A percentile compares a stretch with the other conserved stretches of the same genome.
Conservation (phyloP, 2,888 invertebrate species). For the Calameuta pallipes region DNA sequence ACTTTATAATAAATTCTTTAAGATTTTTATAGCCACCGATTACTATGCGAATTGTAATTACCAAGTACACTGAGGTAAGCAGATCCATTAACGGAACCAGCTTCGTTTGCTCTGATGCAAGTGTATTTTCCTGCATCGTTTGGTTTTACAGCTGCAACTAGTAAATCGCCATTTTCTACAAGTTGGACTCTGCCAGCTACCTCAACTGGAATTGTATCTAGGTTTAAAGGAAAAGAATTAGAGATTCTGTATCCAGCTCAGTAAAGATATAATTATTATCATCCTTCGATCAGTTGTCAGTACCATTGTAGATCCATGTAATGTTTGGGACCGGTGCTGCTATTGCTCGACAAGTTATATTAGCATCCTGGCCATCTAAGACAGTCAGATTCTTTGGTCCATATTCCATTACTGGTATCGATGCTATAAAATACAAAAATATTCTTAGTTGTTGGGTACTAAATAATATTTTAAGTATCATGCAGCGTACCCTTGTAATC, state of each 20-base stretch:
- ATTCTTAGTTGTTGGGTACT: not conserved
- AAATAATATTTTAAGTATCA: not conserved
- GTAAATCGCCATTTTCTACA: conserved; percentile 86
- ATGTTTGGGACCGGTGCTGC: conserved; percentile 93
- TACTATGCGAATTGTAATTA: conserved; percentile 63
- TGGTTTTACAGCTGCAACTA: conserved; percentile 86
- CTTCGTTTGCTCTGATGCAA: conserved; percentile 89
- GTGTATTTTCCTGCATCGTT: conserved; percentile 90
- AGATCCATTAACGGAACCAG: conserved; percentile 85
- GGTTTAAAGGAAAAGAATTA: conserved; percentile 28
- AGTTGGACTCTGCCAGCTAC: conserved; percentile 84
- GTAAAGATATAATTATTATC: conserved; percentile 21
- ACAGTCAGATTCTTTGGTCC: conserved; percentile 89
- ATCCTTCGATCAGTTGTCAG: not conserved
- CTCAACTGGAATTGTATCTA: conserved; percentile 74
- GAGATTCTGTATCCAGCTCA: conserved; percentile 3
- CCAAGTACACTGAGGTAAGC: conserved; percentile 87
- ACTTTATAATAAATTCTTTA: not conserved
- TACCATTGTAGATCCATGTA: conserved; percentile 93
- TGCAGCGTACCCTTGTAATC: not conserved
- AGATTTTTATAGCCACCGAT: not conserved
- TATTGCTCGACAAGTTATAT: conserved; percentile 85
- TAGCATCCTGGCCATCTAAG: conserved; percentile 92
- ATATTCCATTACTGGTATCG: conserved; percentile 86
- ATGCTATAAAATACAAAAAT: conserved; percentile 73